Percentiles rank a stretch among this genome's conserved stretches.
Evolutionary conservation across 2,797 vertebrate species (phyloP).

Genomic region (Pipistrellus pygmaeus): DNA sequence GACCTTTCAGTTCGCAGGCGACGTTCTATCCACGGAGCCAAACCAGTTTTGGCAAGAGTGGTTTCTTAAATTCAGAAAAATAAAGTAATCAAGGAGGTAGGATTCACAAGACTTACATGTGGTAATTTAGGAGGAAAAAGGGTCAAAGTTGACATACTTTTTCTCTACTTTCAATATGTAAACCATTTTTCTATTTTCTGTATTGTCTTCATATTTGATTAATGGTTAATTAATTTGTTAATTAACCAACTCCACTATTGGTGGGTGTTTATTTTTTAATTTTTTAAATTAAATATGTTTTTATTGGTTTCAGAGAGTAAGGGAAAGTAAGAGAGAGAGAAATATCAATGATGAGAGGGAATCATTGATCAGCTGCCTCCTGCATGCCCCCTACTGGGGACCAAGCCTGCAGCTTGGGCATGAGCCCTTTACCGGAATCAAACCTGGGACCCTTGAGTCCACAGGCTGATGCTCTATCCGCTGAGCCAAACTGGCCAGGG

Average conservation of each 20-base stretch:
- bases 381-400: too few relatives aligned
- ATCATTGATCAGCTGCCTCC: too few relatives aligned
- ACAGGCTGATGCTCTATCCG: too few relatives aligned
- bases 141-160: background rate
- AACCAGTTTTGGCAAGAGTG: too few relatives aligned
- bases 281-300: background rate
- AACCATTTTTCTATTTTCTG: background rate
- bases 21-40: too few relatives aligned
- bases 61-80: background rate
- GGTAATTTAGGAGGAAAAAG: background rate
- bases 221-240: background rate
- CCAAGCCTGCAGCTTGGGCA: rapidly evolving
- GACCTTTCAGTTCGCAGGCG: too few relatives aligned
- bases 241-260: background rate
- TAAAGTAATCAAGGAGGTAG: background rate
- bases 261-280: background rate
- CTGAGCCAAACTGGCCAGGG: too few relatives aligned
- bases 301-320: background rate
- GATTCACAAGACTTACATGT: background rate
- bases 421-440: too few relatives aligned
- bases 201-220: constrained; percentile 10
- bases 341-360: too few relatives aligned
- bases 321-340: too few relatives aligned
- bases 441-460: too few relatives aligned
- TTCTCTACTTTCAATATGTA: background rate